Evolutionary conservation across 2,797 vertebrate genomes (phyloP), one percentile per base, ranked within the genome.

Genomic region (Pipistrellus pygmaeus): DNA sequence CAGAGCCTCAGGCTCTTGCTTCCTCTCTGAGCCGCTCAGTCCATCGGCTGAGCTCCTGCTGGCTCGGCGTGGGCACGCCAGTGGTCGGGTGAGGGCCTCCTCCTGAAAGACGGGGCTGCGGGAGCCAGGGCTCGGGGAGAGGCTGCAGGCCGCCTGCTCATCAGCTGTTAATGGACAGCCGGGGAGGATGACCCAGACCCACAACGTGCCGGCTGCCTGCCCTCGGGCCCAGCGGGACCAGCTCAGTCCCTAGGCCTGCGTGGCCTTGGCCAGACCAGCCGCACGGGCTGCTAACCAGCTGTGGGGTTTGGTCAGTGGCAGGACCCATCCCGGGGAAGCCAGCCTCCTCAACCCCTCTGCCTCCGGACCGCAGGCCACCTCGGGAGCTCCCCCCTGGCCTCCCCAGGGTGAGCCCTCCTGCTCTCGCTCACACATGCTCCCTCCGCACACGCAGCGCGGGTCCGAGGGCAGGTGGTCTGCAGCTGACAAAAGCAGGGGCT

Each of bases 381-480:
- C 48, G 8, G 21, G 77, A 55, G 27, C 17, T 7, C 25, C 15
- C 44, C 44, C 18, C 5, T 46, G 35, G 27, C 20, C 25, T 83
- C 51, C 69, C 13, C 1, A 4, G 27, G 4, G 55, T 48, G 62
- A 25, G 23, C 14, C 66, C 27, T 81, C 14, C 78, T 44, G 5
- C 38, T 35, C 27, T 55, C 60, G 1, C 3, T 9, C 21, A 7
- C 15, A 13, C 3, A 17, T 4, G 3, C 2, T 14, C 13, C 2
- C 55, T 32, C 15, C 32, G 44, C 69, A 12, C 1, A 0, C 0
- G 0, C 4, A 48, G 30, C 0, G 0, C 3, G n/a, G 25, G 18
- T 9, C 69, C 15, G 0, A 1, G 13, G 78, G 41, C 48, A 35
- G n/a, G n/a, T 53, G n/a, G 32, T 17, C 89, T 66, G 38, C 72